Percentiles rank a stretch among this genome's conserved stretches.
Evolutionary conservation across 2,113 vertebrate genomes (phyloP).

Genomic region (Malurus melanocephalus): DNA sequence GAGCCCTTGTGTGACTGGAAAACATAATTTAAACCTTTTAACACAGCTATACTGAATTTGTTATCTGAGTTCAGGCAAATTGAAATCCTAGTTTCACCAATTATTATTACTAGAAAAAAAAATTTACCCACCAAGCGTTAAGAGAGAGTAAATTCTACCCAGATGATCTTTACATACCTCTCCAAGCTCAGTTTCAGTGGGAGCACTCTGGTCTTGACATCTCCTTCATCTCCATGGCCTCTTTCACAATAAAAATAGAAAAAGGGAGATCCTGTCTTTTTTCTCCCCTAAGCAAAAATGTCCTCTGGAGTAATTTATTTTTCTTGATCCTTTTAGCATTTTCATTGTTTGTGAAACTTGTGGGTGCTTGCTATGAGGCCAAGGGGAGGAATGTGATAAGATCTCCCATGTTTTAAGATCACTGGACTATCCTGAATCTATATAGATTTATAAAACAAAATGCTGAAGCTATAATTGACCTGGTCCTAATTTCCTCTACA

Average conservation of each 20-base stretch:
- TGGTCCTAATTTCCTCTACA: neutral
- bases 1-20: neutral
- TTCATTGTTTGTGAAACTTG: neutral
- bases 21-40: neutral
- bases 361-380: neutral
- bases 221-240: neutral
- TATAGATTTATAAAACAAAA: neutral
- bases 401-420: neutral
- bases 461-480: neutral
- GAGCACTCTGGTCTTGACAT: neutral
- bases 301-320: neutral
- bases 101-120: neutral
- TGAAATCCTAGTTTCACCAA: neutral
- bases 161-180: neutral
- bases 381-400: neutral
- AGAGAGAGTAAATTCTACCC: neutral
- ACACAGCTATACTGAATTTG: neutral
- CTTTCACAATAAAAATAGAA: neutral
- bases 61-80: neutral
- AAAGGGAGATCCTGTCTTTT: neutral
- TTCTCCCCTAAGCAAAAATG: neutral
- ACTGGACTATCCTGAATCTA: neutral
- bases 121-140: neutral
- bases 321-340: neutral
- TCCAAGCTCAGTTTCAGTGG: neutral